A percentile compares a stretch with the other conserved stretches of the same genome.
Evolutionary conservation across 2,888 invertebrate genomes (phyloP).

Genomic region (Monochamus alternatus): DNA sequence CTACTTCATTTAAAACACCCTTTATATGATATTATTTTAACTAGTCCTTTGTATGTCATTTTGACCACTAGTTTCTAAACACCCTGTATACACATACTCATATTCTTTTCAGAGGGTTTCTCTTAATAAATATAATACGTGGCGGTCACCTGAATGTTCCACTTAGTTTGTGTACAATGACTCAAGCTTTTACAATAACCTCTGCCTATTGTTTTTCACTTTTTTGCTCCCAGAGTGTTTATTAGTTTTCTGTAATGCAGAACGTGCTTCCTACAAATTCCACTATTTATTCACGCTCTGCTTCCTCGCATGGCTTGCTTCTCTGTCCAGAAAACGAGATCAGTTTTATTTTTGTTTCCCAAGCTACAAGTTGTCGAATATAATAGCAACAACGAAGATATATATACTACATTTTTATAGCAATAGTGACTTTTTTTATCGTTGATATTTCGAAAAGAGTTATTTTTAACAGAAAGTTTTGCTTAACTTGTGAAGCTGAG

Average conservation of each 20-base stretch:
- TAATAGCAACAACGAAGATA: not conserved
- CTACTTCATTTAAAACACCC: too few relatives aligned
- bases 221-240: not conserved
- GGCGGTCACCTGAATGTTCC: not conserved
- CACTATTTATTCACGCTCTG: constrained; percentile 44
- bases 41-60: too few relatives aligned
- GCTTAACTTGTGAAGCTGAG: too few relatives aligned
- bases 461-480: too few relatives aligned
- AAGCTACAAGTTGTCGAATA: not conserved
- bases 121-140: too few relatives aligned
- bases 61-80: too few relatives aligned
- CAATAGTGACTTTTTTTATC: too few relatives aligned
- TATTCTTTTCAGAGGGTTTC: too few relatives aligned
- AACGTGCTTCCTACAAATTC: constrained; percentile 41
- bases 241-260: constrained; percentile 27
- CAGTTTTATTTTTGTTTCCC: not conserved
- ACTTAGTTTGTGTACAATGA: not conserved
- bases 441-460: too few relatives aligned
- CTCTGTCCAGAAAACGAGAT: not conserved
- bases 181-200: not conserved
- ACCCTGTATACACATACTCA: too few relatives aligned
- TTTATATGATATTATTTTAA: too few relatives aligned
- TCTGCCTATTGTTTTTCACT: not conserved
- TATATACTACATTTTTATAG: too few relatives aligned
- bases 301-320: constrained; percentile 18